Evolutionary conservation across 2,113 vertebrate genomes (phyloP).

Genomic region (Eurystomus gularis): DNA sequence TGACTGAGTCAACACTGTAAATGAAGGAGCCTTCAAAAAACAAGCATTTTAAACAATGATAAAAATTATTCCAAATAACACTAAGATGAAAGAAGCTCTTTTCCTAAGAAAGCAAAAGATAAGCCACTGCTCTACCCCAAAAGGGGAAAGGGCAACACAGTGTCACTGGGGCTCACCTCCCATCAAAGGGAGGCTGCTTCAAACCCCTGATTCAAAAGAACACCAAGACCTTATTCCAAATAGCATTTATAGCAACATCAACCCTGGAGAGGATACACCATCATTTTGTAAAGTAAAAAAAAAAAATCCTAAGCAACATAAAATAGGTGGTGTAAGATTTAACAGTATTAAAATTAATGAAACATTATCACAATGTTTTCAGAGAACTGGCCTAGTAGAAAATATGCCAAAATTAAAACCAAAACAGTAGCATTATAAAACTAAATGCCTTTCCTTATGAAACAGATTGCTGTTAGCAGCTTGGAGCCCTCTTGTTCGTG

Average conservation of each 20-base stretch:
- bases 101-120: background rate
- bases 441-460: background rate
- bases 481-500: background rate
- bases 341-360: background rate
- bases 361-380: background rate
- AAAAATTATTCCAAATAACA: background rate
- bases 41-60: background rate
- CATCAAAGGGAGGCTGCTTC: background rate
- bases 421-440: background rate
- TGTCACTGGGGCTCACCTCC: background rate
- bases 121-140: background rate
- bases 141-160: background rate
- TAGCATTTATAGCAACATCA: background rate
- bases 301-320: accelerated
- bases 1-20: background rate
- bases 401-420: background rate
- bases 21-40: background rate
- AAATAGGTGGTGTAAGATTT: background rate
- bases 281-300: background rate
- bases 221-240: background rate
- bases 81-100: background rate
- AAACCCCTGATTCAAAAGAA: background rate
- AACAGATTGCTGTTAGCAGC: background rate
- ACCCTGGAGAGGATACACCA: background rate
- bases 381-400: background rate